Base-by-base conservation (phyloP, 2,797 vertebrate species). In the Brachyalestes nurse region DNA sequence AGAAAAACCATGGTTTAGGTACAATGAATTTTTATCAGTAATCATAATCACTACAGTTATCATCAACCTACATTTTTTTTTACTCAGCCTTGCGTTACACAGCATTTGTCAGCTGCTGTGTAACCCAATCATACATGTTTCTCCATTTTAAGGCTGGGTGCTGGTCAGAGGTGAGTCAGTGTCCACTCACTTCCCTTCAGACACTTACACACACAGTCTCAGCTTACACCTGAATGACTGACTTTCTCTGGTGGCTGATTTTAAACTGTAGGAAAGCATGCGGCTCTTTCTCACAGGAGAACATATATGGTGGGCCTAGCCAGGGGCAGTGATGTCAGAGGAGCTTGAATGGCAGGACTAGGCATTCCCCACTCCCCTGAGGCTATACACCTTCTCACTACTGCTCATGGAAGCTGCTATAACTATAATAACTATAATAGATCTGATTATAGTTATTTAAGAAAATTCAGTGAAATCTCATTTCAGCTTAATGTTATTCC, bases 81-180 rank as follows among this genome's bases (percentile, higher is more conserved):
- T 28, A 28, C 28, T 1, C 28, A 28, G 1, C 66, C 53, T 66
- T 21, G 53, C 51, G 40, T 17, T 0, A 21, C 25, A 14, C 14
- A 7, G 28, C 5, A 45, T 5, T 21, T 16, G 10, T 82, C 73
- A 14, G 51, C 67, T 72, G 67, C 60, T 19, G 23, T 51, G 38
- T 58, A 17, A 53, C 77, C 21, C 72, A 51, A 34, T 66, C 55
- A 42, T 42, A 14, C 53, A 17, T 42, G 28, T 51, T 45, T 42
- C 25, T 60, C 51, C 49, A 45, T 2, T 67, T 69, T 58, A 77
- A 77, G 66, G 21, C 60, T 53, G 38, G 47, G 40, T 83, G 74
- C 72, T 34, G 53, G 61, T 75, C 75, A 83, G 42, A 65, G 71
- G 66, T 85, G 78, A 83, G 74, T 84, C 80, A 79, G 51, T 53